Evolutionary conservation across 2,113 vertebrate genomes (phyloP), one percentile per base, ranked within the genome.

Genomic region (Carollia perspicillata): DNA sequence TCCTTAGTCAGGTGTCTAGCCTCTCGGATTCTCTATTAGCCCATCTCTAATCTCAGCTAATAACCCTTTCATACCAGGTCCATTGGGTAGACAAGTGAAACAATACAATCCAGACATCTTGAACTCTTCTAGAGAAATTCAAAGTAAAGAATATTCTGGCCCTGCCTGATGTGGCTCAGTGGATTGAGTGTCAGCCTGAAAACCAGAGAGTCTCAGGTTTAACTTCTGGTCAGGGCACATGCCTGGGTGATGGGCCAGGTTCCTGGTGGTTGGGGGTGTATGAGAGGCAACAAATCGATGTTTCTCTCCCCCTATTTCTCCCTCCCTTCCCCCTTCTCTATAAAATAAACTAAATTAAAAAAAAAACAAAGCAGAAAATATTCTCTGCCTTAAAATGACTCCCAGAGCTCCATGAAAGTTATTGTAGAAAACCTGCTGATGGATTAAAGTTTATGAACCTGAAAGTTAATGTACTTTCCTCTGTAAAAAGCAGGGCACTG

Each of bases 351-450:
- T 23, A 58, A 58, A 58, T 58, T 8, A 23, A 58, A 58, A 58
- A 58, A 58, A 55, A 55, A 55, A 13, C 13, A 93, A 95, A 90
- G 89, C 42, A 42, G 26, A 86, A 37, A 68, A 93, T 95, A 88
- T 81, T 81, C 58, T 95, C 78, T 83, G 35, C 65, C 74, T 96
- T 89, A 47, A 93, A 97, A 92, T 84, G 95, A 91, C 83, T 95
- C 79, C 93, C 51, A 40, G 60, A 75, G 49, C 58, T 89, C 78
- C 53, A 68, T 71, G 77, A 53, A 79, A 96, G 78, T 90, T 93
- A 83, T 53, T 91, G 87, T 83, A 81, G 71, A 79, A 97, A 94
- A 69, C 17, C 69, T 58, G 71, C 55, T 69, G 84, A 83, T 86
- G n/a, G 69, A 92, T 83, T 93, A 69, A 93, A 89, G 74, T 94